Evolutionary conservation across 2,113 vertebrate species (phyloP).

Genomic region (Morphnarchus princeps): DNA sequence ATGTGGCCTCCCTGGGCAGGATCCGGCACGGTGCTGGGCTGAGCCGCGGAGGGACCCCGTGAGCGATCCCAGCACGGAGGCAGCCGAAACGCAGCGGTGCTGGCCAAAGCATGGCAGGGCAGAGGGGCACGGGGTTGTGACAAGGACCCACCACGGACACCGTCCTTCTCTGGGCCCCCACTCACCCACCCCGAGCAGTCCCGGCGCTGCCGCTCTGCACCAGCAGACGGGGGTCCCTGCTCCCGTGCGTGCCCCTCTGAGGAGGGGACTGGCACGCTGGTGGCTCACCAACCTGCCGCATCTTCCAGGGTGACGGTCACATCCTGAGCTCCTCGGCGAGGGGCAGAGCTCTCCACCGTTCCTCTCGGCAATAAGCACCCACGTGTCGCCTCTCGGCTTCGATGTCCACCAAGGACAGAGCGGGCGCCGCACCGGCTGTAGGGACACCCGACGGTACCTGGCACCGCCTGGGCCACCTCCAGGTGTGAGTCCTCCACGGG

Average conservation of each 20-base stretch:
- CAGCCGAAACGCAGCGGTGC: background rate
- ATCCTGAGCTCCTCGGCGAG: background rate
- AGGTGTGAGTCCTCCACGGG: background rate
- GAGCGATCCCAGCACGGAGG: background rate
- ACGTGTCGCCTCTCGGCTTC: background rate
- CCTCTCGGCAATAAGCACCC: background rate
- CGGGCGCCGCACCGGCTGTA: accelerated
- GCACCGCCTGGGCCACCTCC: background rate
- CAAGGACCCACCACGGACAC: background rate
- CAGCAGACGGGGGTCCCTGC: background rate
- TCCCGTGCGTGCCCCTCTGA: accelerated
- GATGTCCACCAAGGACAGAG: background rate
- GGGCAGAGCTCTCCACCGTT: background rate
- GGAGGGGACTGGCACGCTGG: accelerated
- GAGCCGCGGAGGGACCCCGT: accelerated
- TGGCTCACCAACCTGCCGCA: accelerated
- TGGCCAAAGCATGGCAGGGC: background rate
- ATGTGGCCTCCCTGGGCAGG: background rate
- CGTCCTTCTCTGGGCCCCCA: background rate
- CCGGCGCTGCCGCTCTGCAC: background rate
- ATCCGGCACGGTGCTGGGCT: accelerated
- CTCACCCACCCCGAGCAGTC: accelerated
- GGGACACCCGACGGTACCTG: background rate
- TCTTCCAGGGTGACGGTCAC: background rate
- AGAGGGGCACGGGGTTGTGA: background rate